phyloP scores from a whole-genome alignment of 2,888 invertebrate species.

The Pollenia amentaria region DNA sequence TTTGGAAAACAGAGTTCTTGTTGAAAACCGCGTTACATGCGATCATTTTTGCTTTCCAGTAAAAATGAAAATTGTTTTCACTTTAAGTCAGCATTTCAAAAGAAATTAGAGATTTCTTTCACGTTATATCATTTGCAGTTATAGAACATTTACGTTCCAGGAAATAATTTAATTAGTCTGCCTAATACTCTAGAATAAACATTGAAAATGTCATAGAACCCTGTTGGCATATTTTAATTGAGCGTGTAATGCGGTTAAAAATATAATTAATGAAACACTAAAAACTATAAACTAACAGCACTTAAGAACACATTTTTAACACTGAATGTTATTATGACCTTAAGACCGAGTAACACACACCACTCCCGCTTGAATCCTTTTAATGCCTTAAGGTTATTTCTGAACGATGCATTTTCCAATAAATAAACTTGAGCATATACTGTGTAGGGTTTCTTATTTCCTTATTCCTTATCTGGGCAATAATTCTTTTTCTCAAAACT shows the following conservation, averaged over 20 bases:
- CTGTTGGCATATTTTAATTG: slow-evolving; percentile 52
- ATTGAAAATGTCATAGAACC: not conserved
- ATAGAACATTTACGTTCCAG: not conserved
- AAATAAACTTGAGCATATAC: not conserved
- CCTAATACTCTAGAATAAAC: not conserved
- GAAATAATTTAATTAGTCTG: not conserved
- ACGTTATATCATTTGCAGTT: too few species aligned
- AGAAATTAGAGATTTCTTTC: too few species aligned
- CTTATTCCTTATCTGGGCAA: too few species aligned
- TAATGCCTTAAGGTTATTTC: slow-evolving; percentile 2
- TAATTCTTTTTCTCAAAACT: too few species aligned
- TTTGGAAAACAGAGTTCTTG: too few species aligned
- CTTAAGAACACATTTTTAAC: not conserved
- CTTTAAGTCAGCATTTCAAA: too few species aligned
- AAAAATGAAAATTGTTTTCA: too few species aligned
- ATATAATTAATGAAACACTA: slow-evolving; percentile 28
- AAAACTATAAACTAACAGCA: too few species aligned
- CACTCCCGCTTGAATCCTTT: not conserved
- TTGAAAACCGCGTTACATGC: too few species aligned
- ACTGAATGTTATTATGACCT: slow-evolving; percentile 13
- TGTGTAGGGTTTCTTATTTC: too few species aligned
- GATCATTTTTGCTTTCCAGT: too few species aligned
- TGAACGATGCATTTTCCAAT: slow-evolving; percentile 14
- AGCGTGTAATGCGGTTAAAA: slow-evolving; percentile 36
- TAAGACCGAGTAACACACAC: not conserved